Evolutionary conservation across 2,113 vertebrate species (phyloP).

Genomic region (Hydrolagus affinis): DNA sequence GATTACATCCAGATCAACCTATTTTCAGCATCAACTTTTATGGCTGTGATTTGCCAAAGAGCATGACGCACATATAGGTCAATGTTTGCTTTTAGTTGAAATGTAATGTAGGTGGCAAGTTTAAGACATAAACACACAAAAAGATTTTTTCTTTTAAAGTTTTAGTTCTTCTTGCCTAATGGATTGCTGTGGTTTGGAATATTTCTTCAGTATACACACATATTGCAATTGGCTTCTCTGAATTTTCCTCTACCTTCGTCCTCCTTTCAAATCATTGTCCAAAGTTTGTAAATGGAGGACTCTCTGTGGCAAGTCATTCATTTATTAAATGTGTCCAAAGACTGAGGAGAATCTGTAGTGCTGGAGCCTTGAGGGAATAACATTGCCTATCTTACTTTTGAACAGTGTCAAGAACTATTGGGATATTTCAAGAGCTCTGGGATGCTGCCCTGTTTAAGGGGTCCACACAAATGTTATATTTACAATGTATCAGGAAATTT

Average conservation of each 20-base stretch:
- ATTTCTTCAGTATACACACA: neutral
- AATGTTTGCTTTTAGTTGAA: neutral
- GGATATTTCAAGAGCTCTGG: no score
- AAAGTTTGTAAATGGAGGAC: neutral
- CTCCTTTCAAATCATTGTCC: neutral
- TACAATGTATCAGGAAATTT: no score
- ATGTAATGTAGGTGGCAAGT: no score
- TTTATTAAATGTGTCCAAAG: neutral
- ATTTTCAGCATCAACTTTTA: neutral
- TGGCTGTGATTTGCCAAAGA: neutral
- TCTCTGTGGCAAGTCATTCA: neutral
- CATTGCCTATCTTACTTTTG: no score
- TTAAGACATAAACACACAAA: no score
- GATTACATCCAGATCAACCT: constrained; percentile 1
- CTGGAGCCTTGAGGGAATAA: neutral
- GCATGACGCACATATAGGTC: neutral
- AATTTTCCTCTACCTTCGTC: neutral
- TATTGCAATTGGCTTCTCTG: neutral
- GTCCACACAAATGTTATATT: no score
- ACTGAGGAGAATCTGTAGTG: neutral
- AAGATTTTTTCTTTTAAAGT: no score
- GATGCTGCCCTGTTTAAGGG: no score
- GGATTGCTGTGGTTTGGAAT: neutral
- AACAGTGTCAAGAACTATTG: no score
- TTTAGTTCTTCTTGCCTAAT: neutral